Evolutionary conservation across 2,888 invertebrate species (phyloP).

Genomic region (Ctenicera cuprea): DNA sequence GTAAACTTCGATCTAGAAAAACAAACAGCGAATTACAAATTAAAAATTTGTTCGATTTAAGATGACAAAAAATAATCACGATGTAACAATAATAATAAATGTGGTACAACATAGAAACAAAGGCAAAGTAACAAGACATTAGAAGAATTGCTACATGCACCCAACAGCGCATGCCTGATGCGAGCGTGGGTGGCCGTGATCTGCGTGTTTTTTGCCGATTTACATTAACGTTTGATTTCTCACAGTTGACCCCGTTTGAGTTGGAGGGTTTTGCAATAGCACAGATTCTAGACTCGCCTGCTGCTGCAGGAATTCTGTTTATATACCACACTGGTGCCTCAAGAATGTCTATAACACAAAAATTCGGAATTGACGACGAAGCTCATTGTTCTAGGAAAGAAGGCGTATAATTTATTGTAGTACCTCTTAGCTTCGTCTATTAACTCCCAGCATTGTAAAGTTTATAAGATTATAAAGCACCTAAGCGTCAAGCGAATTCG

Average conservation of each 20-base stretch:
- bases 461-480: constrained; percentile 7
- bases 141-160: constrained; percentile 52
- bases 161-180: constrained; percentile 45
- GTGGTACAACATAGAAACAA: constrained; percentile 35
- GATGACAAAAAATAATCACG: constrained; percentile 11
- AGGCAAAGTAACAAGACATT: constrained; percentile 43
- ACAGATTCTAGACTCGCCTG: constrained; percentile 53
- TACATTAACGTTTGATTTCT: constrained; percentile 68
- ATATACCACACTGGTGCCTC: constrained; percentile 55
- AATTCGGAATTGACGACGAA: constrained; percentile 47
- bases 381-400: constrained; percentile 47
- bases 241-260: constrained; percentile 68
- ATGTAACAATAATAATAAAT: constrained; percentile 17
- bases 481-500: neutral
- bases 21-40: constrained; percentile 19
- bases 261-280: constrained; percentile 66
- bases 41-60: constrained; percentile 22
- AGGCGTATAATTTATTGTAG: constrained; percentile 50
- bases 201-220: constrained; percentile 62
- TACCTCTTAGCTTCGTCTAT: constrained; percentile 32
- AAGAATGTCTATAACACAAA: constrained; percentile 52
- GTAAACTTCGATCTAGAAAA: neutral
- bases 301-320: constrained; percentile 53
- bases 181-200: constrained; percentile 67
- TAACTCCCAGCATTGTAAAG: neutral